A percentile compares a stretch with the other conserved stretches of the same genome.
phyloP scores from a whole-genome alignment of 2,888 invertebrate species.

The Drosophila tanythrix region DNA sequence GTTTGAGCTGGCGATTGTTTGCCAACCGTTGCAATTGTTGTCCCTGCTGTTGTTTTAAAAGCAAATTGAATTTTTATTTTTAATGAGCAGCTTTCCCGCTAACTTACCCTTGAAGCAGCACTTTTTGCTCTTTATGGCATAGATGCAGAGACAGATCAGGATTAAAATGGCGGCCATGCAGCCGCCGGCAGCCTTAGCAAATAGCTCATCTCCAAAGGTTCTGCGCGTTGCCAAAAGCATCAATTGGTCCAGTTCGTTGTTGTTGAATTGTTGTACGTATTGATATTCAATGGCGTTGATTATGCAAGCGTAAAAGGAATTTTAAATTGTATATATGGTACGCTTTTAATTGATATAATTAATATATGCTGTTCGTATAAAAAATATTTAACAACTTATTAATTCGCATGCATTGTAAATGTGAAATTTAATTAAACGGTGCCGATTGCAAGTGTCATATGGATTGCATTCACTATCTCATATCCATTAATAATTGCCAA shows the following conservation, averaged over 20 bases:
- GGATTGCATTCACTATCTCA: not conserved
- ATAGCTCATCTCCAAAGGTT: conserved; percentile 88
- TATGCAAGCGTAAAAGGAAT: conserved; percentile 52
- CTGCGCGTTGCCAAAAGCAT: conserved; percentile 80
- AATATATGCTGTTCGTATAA: conserved; percentile 16
- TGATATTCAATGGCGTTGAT: conserved; percentile 29
- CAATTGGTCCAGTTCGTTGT: conserved; percentile 24
- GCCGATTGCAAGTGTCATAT: not conserved
- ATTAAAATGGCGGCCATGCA: conserved; percentile 86
- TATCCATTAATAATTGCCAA: conserved; percentile 7
- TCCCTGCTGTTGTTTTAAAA: not conserved
- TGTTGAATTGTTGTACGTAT: conserved; percentile 24
- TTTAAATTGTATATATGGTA: conserved; percentile 47
- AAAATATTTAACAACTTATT: conserved; percentile 41
- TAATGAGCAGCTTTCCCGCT: conserved; percentile 38
- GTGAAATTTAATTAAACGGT: conserved; percentile 39
- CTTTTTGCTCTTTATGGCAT: conserved; percentile 87
- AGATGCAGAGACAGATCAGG: conserved; percentile 87
- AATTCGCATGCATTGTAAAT: conserved; percentile 38
- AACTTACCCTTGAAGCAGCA: conserved; percentile 88
- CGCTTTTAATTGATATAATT: conserved; percentile 61
- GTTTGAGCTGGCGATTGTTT: conserved; percentile 48
- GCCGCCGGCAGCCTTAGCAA: conserved; percentile 86
- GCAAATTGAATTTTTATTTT: conserved; percentile 35
- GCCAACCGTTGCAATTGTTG: conserved; percentile 19